phyloP scores from a whole-genome alignment of 2,113 vertebrate genomes.

The Anolis sagrei region DNA sequence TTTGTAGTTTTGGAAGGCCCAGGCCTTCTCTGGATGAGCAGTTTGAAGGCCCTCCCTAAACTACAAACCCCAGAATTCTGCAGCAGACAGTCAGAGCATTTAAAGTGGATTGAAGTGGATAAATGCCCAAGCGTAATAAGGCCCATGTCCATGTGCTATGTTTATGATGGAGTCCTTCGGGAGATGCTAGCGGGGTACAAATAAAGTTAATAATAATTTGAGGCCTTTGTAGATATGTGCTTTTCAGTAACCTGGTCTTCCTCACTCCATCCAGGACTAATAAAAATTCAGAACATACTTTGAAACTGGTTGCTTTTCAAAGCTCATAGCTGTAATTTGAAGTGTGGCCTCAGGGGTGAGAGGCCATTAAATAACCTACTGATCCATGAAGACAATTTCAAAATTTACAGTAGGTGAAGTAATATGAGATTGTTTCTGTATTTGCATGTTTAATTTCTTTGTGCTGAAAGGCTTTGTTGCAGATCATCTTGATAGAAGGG shows the following conservation, averaged over 20 bases:
- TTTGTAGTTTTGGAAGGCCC: too few species aligned
- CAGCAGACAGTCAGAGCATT: too few species aligned
- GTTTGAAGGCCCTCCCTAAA: too few species aligned
- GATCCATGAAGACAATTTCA: constrained; percentile 68
- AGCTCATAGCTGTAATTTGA: constrained; percentile 66
- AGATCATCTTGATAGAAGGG: too few species aligned
- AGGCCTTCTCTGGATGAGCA: too few species aligned
- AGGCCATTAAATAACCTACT: constrained; percentile 67
- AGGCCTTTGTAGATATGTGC: constrained; percentile 32
- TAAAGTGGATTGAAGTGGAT: not conserved
- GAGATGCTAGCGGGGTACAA: too few species aligned
- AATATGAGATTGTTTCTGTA: constrained; percentile 52
- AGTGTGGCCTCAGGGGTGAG: constrained; percentile 60
- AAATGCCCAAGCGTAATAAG: too few species aligned
- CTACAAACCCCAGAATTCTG: too few species aligned
- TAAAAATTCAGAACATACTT: constrained; percentile 62
- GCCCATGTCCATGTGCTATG: too few species aligned
- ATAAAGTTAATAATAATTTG: too few species aligned
- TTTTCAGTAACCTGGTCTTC: constrained; percentile 21
- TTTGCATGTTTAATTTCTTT: constrained; percentile 68
- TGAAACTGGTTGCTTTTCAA: constrained; percentile 65
- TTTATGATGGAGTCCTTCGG: too few species aligned
- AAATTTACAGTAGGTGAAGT: constrained; percentile 60
- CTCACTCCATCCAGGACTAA: constrained; percentile 46
- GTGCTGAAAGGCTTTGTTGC: constrained; percentile 43